Evolutionary conservation across 1,140 invertebrate genomes (phyloP).

Genomic region (Drepana arcuata): DNA sequence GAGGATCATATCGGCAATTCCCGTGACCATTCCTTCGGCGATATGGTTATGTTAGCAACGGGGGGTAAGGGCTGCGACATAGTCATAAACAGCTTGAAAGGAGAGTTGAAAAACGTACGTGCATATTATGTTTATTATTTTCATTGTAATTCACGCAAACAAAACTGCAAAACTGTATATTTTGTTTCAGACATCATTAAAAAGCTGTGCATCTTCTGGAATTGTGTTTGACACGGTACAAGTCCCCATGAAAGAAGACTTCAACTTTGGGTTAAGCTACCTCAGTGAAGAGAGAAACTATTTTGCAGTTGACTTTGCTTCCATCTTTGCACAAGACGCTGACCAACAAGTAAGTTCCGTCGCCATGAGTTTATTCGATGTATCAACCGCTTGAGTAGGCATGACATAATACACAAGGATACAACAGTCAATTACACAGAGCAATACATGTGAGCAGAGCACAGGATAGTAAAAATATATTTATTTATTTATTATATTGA

Average conservation of each 20-base stretch:
- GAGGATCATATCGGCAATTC: conserved; percentile 57
- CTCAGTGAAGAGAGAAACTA: conserved; percentile 14
- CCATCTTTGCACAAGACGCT: no score
- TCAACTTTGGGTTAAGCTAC: conserved; percentile 10
- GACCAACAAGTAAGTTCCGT: no score
- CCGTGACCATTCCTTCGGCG: conserved; percentile 47
- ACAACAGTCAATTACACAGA: no score
- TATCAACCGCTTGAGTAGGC: no score
- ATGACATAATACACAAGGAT: no score
- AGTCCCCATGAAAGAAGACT: conserved; percentile 12
- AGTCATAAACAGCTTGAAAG: conserved; percentile 43
- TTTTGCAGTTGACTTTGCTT: conserved; percentile 13
- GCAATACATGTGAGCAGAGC: no score
- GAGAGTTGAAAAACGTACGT: conserved; percentile 27
- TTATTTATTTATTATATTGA: no score
- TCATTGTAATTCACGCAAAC: no score
- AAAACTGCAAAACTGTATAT: no score
- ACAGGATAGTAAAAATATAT: no score
- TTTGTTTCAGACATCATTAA: conserved; percentile 9
- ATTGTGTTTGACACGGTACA: conserved; percentile 12
- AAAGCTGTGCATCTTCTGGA: conserved; percentile 2
- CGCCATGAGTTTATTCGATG: no score
- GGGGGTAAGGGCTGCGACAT: conserved; percentile 67
- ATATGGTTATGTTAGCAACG: conserved; percentile 49
- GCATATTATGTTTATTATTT: no score